Evolutionary conservation across 2,113 vertebrate genomes (phyloP), one percentile per base, ranked within the genome.

Genomic region (Eublepharis macularius): DNA sequence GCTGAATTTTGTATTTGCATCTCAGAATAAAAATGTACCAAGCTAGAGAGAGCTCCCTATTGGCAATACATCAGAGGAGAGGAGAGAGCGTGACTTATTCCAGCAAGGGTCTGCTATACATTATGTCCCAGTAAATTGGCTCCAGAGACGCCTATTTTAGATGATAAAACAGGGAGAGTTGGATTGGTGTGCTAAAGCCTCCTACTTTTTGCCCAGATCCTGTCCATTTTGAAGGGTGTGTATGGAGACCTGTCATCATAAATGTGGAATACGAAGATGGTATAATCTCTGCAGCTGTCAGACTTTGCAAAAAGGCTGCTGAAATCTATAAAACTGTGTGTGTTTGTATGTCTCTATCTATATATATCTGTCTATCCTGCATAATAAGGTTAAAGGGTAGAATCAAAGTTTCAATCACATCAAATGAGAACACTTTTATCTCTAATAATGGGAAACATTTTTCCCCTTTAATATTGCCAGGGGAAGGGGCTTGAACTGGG

Each of bases 121-220:
- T 96, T 94, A 96, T 66, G 16, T 11, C 65, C 6, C 73, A 92
- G 86, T 95, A 85, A 94, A 92, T 93, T 96, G 93, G 92, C 95
- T 95, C 94, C 92, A 95, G 95, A 92, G 84, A 93, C 90, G 87
- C 90, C 94, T 95, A 90, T 91, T 93, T 95, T 94, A 93, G 93
- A 88, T 82, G 87, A 76, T 89, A 91, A 91, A 95, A 95, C 87
- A 91, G 36, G 84, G 91, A 90, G 85, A 92, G 86, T 92, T 95
- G 83, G 34, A 89, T 89, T 91, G 91, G 79, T 89, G 82, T 87
- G 74, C 66, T 81, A 21, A 91, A 91, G 65, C 80, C 76, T 87
- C 82, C 77, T 63, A 0, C 63, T 88, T 89, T 86, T 92, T 91
- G 43, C 74, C 26, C 63, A 83, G 86, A 66, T 72, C 10, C 26